A percentile compares a stretch with the other conserved stretches of the same genome.
These are phyloP conservation scores for Urocynchramus pylzowi DNA, from an alignment of 2,113 vertebrate genomes.

Conservation along the genomic window DNA sequence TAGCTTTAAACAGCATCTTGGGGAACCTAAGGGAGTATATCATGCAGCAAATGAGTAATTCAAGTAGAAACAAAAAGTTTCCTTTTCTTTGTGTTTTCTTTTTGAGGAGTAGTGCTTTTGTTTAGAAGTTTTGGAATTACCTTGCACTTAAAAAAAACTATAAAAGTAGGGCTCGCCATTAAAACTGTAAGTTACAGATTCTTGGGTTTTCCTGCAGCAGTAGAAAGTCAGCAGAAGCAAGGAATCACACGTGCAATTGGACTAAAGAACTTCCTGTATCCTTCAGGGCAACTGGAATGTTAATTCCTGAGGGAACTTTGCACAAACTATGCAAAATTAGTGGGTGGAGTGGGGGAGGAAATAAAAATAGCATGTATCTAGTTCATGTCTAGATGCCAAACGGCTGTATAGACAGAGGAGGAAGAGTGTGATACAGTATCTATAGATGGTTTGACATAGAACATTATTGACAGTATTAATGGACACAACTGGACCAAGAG, in stretches of 20 bases:
- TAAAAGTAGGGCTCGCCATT: background rate
- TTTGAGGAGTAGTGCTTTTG: background rate
- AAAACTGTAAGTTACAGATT: background rate
- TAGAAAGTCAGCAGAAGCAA: background rate
- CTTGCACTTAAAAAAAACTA: background rate
- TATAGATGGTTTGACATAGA: background rate
- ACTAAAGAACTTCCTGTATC: background rate
- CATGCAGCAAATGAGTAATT: background rate
- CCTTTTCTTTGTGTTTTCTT: background rate
- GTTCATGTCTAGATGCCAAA: background rate
- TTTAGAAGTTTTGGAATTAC: background rate
- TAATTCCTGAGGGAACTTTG: background rate
- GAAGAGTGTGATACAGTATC: background rate
- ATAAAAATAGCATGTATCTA: background rate
- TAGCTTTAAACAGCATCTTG: background rate
- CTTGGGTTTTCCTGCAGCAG: background rate
- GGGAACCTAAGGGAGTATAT: background rate
- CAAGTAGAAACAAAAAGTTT: background rate
- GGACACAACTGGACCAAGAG: background rate
- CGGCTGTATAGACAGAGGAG: background rate
- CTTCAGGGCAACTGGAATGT: background rate
- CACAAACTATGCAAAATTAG: background rate
- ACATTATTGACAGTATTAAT: background rate
- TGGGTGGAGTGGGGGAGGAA: background rate
- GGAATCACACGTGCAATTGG: accelerated